Evolutionary conservation across 2,113 vertebrate genomes (phyloP), one percentile per base, ranked within the genome.

Genomic region (Lampris incognitus): DNA sequence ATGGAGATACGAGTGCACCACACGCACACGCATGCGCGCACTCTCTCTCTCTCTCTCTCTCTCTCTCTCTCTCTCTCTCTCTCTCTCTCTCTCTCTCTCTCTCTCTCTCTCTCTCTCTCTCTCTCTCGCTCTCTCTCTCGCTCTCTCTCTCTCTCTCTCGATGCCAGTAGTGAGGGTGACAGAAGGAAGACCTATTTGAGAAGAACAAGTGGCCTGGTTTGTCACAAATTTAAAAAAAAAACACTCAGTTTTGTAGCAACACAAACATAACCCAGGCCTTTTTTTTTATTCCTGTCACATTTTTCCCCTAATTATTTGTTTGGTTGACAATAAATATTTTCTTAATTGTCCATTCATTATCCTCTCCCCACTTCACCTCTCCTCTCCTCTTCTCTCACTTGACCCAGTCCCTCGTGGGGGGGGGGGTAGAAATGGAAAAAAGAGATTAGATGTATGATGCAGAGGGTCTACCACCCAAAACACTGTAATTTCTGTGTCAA

Each of bases 401-500:
- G 7, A 61, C 56, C 39, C 58, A 58, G 44, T 54, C 62, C 54
- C 72, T 42, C 13, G 3, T 36, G 54, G 52, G 62, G 60, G 72
- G 11, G 68, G n/a, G 10, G 72, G 44, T 54, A 44, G 37, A 51
- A 51, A 51, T 39, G 55, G 76, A 75, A 66, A 76, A 72, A 61
- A 66, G 71, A 77, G 79, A 58, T 4, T 24, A 24, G 24, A 10
- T 52, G 7, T 10, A 52, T 52, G 9, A 50, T 80, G 66, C 78
- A 89, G 86, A 81, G 85, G 82, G 83, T 69, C 69, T 67, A 74
- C 66, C 57, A 78, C 82, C 79, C 73, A 79, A 79, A 85, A 76
- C 71, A 36, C 70, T 82, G 79, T 87, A 83, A 74, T 89, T 85
- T 83, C 78, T 85, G 52, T 44, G 66, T 74, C 83, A 78, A 88